A percentile compares a stretch with the other conserved stretches of the same genome.
Conservation (phyloP, 2,797 vertebrate species). For the Acanthornis magna region DNA sequence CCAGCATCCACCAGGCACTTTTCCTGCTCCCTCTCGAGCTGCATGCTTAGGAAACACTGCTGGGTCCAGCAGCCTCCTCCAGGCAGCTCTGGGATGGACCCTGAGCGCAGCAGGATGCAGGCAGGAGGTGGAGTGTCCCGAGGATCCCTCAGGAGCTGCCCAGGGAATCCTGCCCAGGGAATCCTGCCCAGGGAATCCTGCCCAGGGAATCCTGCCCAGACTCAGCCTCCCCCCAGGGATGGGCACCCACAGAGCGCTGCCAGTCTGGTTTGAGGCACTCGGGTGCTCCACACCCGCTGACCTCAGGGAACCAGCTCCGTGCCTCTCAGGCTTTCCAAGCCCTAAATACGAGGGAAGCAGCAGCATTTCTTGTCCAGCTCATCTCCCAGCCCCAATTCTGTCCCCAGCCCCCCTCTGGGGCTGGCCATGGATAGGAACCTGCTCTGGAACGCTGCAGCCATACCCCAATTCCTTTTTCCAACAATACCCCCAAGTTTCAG, state of each 20-base stretch:
- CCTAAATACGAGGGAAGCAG: not conserved
- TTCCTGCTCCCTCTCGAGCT: not conserved
- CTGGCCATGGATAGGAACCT: fast-evolving
- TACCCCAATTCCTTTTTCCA: not conserved
- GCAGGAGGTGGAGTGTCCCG: not conserved
- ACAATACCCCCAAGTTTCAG: not conserved
- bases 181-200: not conserved
- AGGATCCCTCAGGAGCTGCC: not conserved
- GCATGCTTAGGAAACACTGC: not conserved
- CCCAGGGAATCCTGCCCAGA: not conserved
- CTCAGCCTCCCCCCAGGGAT: not conserved
- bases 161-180: not conserved
- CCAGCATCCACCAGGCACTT: not conserved
- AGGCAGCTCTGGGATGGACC: not conserved
- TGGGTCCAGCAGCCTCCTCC: not conserved
- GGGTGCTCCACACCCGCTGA: not conserved
- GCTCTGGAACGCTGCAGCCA: not conserved
- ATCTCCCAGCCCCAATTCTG: not conserved
- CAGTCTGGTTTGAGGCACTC: not conserved
- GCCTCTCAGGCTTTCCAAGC: not conserved
- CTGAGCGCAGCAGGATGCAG: fast-evolving
- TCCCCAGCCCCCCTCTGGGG: not conserved
- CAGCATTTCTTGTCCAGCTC: not conserved
- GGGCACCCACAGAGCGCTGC: fast-evolving
- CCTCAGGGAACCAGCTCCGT: not conserved